phyloP scores from a whole-genome alignment of 2,888 invertebrate genomes.

The Atethmia centrago region DNA sequence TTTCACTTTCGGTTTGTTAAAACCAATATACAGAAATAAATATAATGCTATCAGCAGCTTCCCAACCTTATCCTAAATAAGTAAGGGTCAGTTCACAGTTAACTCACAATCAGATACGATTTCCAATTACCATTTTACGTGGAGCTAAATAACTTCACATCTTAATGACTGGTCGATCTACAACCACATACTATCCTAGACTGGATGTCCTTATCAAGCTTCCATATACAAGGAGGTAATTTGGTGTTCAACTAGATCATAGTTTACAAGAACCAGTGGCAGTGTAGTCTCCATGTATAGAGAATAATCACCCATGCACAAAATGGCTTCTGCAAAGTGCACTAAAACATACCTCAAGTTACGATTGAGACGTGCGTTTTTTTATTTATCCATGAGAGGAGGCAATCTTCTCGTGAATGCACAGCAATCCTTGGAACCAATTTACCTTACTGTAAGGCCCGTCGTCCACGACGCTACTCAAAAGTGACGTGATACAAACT shows the following conservation, averaged over 20 bases:
- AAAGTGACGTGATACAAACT: too few relatives aligned
- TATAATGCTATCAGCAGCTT: not conserved
- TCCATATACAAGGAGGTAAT: not conserved
- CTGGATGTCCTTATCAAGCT: not conserved
- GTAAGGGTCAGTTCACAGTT: not conserved
- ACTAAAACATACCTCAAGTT: too few relatives aligned
- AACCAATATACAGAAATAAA: not conserved
- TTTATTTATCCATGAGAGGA: too few relatives aligned
- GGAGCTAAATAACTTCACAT: not conserved
- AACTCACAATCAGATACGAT: not conserved
- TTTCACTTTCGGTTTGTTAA: too few relatives aligned
- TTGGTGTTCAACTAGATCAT: not conserved
- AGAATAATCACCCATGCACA: not conserved
- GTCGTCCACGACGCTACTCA: too few relatives aligned
- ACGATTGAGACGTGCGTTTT: too few relatives aligned
- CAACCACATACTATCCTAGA: not conserved
- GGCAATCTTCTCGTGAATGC: too few relatives aligned
- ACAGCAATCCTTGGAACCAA: too few relatives aligned
- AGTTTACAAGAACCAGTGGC: not conserved
- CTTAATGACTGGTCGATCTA: not conserved
- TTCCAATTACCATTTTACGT: not conserved
- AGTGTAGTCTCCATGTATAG: not conserved
- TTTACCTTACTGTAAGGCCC: too few relatives aligned
- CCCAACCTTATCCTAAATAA: not conserved
- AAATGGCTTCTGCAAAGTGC: not conserved